A percentile compares a stretch with the other conserved stretches of the same genome.
These are phyloP conservation scores for Phaedon cochleariae DNA, from an alignment of 2,888 invertebrate genomes.

Conservation along the genomic window DNA sequence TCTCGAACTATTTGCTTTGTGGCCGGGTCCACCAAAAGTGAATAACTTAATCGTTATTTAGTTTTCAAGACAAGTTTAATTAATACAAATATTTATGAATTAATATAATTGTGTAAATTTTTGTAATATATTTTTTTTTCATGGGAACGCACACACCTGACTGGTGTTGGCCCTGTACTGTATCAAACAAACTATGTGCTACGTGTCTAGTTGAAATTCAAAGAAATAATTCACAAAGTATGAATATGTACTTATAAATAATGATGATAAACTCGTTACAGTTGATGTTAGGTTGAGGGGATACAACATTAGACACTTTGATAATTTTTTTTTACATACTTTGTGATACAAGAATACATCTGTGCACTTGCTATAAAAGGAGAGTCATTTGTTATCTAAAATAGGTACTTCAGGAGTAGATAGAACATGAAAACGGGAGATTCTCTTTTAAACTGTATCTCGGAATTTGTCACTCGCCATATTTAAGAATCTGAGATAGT, in stretches of 20 bases:
- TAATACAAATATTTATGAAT: conserved; percentile 60
- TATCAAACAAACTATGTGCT: conserved; percentile 54
- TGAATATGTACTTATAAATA: conserved; percentile 57
- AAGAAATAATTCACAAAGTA: conserved; percentile 57
- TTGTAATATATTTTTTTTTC: conserved; percentile 61
- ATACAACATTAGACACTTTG: conserved; percentile 47
- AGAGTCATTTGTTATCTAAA: background rate
- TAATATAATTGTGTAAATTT: conserved; percentile 64
- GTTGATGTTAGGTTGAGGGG: conserved; percentile 54
- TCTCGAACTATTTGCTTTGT: conserved; percentile 60
- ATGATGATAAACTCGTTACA: conserved; percentile 46
- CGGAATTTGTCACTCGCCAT: background rate
- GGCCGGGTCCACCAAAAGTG: conserved; percentile 60
- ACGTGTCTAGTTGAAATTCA: conserved; percentile 55
- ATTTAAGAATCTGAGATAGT: background rate
- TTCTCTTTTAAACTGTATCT: background rate
- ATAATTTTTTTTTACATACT: conserved; percentile 57
- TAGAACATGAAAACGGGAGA: conserved; percentile 1
- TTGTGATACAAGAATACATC: conserved; percentile 57
- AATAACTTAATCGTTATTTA: conserved; percentile 60
- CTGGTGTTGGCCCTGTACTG: conserved; percentile 25
- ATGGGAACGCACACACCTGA: background rate
- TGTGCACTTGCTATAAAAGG: conserved; percentile 54
- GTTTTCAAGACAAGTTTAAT: conserved; percentile 60
- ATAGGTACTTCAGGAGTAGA: background rate